Base-by-base conservation (phyloP, 2,797 vertebrate genomes). In the Periophthalmus magnuspinnatus region DNA sequence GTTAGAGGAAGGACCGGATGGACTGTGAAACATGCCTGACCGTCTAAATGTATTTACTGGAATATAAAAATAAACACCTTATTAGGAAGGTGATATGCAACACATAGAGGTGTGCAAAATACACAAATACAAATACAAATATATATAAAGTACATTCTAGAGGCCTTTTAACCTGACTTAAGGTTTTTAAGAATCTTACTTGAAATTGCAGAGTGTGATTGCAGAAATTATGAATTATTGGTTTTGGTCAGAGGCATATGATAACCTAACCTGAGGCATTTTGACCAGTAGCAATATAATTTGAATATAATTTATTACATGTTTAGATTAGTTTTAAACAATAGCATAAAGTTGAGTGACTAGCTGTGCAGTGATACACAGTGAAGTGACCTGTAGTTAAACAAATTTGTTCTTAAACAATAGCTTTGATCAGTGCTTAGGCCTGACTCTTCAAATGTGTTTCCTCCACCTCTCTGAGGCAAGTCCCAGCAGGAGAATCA, bases 401-500 rank as follows among this genome's bases (percentile, higher is more conserved):
- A 59, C 32, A 33, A 19, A 59, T 67, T 69, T 76, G 68, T 33
- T 74, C 65, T 72, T 72, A 75, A 70, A 73, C 33, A 69, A 69
- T 68, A 79, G 63, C 72, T 89, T 83, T 84, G 80, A 83, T 82
- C 83, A 88, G 63, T 21, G 72, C 70, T 75, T 32, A 71, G 85
- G 73, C 68, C 77, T 56, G 60, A 78, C 76, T 84, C 83, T 82
- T 88, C 24, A 80, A 74, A 80, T 79, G 77, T 88, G 84, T 50
- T 68, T 90, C 87, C 82, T 91, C 79, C 76, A 76, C 84, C 74
- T 86, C 77, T 72, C 32, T 65, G 54, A 56, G 83, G 83, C 93
- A 92, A 93, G 93, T 93, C 84, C 69, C 54, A 81, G 83, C 93
- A 93, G 65, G 92, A 77, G 58, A 75, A 77, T 65, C 38, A 45